Conservation (phyloP, 2,888 invertebrate genomes). For the Drosophila limbata region DNA sequence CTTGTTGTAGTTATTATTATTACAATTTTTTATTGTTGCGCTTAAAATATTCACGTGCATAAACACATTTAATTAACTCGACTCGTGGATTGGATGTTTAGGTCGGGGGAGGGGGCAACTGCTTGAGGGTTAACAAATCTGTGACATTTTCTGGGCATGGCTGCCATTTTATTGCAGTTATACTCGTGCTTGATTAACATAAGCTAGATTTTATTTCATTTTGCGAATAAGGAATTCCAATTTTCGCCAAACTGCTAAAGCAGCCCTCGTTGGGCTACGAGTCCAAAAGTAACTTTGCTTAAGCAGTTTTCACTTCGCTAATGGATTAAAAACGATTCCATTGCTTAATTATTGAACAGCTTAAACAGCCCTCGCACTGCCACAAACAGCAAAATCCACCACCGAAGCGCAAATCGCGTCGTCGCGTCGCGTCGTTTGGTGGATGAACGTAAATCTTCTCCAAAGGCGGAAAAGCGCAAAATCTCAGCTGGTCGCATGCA, state of each 20-base stretch:
- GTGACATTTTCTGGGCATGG: conserved; percentile 42
- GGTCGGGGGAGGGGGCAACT: neutral
- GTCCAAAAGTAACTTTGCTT: neutral
- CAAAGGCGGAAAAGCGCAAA: conserved; percentile 71
- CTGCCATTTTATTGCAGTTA: conserved; percentile 66
- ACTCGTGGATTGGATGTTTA: conserved; percentile 6
- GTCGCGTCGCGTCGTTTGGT: conserved; percentile 47
- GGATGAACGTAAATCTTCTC: conserved; percentile 74
- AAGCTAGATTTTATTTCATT: conserved; percentile 45
- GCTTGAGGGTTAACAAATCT: conserved; percentile 45
- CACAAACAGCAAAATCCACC: conserved; percentile 53
- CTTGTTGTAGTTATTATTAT: conserved; percentile 42
- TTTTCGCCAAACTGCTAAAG: neutral
- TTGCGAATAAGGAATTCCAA: neutral
- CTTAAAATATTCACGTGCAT: conserved; percentile 81
- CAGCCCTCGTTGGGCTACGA: neutral
- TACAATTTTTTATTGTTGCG: conserved; percentile 68
- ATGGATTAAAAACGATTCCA: neutral
- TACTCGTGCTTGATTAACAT: conserved; percentile 49
- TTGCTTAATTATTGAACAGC: conserved; percentile 16
- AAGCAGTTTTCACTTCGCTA: conserved; percentile 14
- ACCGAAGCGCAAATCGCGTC: conserved; percentile 31
- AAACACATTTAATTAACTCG: conserved; percentile 82
- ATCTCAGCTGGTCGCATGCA: conserved; percentile 59
- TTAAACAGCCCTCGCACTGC: conserved; percentile 28